phyloP scores from a whole-genome alignment of 1,140 invertebrate genomes.

The Macrosteles quadrilineatus region DNA sequence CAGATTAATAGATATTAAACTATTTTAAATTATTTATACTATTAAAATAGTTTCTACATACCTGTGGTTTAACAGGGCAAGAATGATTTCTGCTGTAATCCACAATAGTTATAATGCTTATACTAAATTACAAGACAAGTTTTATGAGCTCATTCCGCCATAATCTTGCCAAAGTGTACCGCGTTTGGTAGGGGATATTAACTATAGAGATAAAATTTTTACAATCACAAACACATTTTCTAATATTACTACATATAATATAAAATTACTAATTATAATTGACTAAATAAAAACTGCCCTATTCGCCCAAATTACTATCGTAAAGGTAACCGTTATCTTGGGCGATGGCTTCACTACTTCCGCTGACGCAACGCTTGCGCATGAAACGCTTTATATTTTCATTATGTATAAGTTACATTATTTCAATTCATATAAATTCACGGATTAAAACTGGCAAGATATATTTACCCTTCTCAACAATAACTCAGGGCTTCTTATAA shows the following conservation, averaged over 20 bases:
- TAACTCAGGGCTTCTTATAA: too few species aligned
- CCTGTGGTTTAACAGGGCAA: too few species aligned
- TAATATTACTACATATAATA: not conserved
- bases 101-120: too few species aligned
- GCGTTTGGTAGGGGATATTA: not conserved
- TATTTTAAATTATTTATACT: too few species aligned
- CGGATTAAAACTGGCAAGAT: too few species aligned
- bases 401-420: too few species aligned
- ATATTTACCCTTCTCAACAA: too few species aligned
- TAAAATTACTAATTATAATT: not conserved
- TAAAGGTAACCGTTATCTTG: slow-evolving; percentile 33
- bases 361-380: slow-evolving; percentile 33
- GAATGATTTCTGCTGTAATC: too few species aligned
- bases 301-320: not conserved
- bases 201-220: not conserved
- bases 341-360: slow-evolving; percentile 35
- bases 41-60: too few species aligned
- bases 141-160: slow-evolving; percentile 22
- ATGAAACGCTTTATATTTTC: not conserved
- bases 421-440: too few species aligned
- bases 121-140: not conserved
- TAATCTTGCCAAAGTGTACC: slow-evolving; percentile 1
- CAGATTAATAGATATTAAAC: too few species aligned
- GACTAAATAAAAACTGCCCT: not conserved
- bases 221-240: not conserved